These are phyloP conservation scores for Subacronicta megacephala DNA, from an alignment of 2,888 invertebrate genomes.

Conservation along the genomic window DNA sequence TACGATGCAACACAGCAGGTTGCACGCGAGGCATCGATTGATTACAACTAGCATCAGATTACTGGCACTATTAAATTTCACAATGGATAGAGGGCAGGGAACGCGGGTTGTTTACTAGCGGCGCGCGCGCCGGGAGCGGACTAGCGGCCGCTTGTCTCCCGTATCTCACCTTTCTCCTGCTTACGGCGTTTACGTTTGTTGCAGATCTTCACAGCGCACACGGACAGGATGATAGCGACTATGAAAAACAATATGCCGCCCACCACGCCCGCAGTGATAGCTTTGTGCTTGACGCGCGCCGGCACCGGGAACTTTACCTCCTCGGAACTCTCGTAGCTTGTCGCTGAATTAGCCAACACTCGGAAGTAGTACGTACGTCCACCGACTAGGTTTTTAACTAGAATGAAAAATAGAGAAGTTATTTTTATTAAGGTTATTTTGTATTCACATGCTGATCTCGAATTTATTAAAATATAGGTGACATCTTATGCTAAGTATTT, in stretches of 20 bases:
- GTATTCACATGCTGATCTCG: background rate
- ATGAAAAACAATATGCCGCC: constrained; percentile 99
- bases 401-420: constrained; percentile 66
- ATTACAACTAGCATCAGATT: no score
- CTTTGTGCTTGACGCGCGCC: constrained; percentile 97
- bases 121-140: constrained; percentile 70
- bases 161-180: constrained; percentile 97
- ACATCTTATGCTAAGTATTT: no score
- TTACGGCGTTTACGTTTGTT: constrained; percentile 98
- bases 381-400: constrained; percentile 97
- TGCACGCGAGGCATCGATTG: background rate
- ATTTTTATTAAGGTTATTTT: background rate
- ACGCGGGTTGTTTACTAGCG: constrained; percentile 28
- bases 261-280: constrained; percentile 98
- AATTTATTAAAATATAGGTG: background rate
- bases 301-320: constrained; percentile 97
- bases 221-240: constrained; percentile 98
- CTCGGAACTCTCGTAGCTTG: constrained; percentile 96
- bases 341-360: constrained; percentile 96
- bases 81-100: constrained; percentile 19
- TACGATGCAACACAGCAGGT: background rate
- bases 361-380: constrained; percentile 97
- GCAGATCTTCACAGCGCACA: constrained; percentile 99
- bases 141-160: constrained; percentile 69
- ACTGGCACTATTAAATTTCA: constrained; percentile 31